A percentile compares a stretch with the other conserved stretches of the same genome.
Evolutionary conservation across 92 coral and sea anemone species (phyloP).

Genomic region (Chrysogorgia sp.): DNA sequence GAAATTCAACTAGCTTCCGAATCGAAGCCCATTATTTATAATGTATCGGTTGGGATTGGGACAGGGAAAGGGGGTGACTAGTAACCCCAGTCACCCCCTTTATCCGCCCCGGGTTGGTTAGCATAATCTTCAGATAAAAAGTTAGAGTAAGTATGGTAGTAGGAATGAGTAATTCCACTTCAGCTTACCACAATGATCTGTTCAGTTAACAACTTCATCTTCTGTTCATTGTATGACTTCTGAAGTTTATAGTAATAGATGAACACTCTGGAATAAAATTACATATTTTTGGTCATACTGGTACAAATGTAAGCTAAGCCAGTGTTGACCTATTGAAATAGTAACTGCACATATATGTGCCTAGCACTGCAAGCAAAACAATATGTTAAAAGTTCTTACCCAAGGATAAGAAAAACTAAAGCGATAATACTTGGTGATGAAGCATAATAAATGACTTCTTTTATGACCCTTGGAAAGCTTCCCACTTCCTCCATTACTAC

Average conservation of each 20-base stretch:
- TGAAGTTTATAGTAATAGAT: constrained; percentile 95
- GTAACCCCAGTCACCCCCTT: too few relatives aligned
- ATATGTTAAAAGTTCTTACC: constrained; percentile 60
- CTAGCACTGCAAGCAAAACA: neutral
- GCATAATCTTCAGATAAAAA: too few relatives aligned
- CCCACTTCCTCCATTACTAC: constrained; percentile 59
- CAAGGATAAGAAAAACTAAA: constrained; percentile 80
- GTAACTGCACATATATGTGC: neutral
- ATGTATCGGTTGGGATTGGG: too few relatives aligned
- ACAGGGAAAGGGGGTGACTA: too few relatives aligned
- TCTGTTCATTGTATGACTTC: constrained; percentile 92
- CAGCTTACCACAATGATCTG: constrained; percentile 85
- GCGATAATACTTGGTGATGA: constrained; percentile 88
- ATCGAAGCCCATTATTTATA: too few relatives aligned
- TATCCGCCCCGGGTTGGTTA: too few relatives aligned
- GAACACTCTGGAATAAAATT: constrained; percentile 58
- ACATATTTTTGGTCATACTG: too few relatives aligned
- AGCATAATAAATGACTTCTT: constrained; percentile 56
- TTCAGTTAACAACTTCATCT: constrained; percentile 77
- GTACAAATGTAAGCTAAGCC: neutral
- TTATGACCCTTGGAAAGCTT: constrained; percentile 63
- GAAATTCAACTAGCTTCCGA: too few relatives aligned
- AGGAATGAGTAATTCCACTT: neutral
- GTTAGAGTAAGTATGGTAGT: too few relatives aligned
- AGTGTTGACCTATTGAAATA: neutral